phyloP scores from a whole-genome alignment of 2,888 invertebrate genomes.

The Phengaris alcon region DNA sequence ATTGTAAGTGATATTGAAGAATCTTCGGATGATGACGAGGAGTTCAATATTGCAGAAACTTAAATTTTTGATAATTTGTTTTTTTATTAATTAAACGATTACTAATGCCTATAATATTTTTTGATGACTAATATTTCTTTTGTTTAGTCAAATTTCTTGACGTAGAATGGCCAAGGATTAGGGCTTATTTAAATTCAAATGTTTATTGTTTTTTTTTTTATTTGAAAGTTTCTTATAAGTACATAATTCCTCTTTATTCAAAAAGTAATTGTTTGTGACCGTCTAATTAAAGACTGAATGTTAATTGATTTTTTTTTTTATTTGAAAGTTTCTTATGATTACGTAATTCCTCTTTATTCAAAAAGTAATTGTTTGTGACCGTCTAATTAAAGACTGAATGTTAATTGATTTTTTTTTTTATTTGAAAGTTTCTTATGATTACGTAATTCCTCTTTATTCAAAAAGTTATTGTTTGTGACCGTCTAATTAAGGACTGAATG shows the following conservation, averaged over 20 bases:
- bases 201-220: background rate
- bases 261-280: too few species aligned
- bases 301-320: too few species aligned
- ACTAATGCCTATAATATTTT: conserved; percentile 1
- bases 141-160: background rate
- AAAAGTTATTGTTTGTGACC: too few species aligned
- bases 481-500: too few species aligned
- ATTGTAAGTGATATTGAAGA: background rate
- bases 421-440: too few species aligned
- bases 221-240: background rate
- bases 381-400: too few species aligned
- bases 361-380: too few species aligned
- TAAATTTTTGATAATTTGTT: background rate
- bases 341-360: too few species aligned
- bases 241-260: background rate
- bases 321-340: too few species aligned
- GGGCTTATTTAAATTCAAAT: conserved; percentile 1
- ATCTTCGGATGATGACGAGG: background rate
- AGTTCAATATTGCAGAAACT: conserved; percentile 1
- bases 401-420: too few species aligned
- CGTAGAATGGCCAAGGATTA: background rate
- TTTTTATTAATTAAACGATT: background rate
- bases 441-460: too few species aligned
- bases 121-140: background rate
- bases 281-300: too few species aligned